Evolutionary conservation across 64 coral and sea anemone species (phyloP), one percentile per base, ranked within the genome.

Genomic region (Hydrozoanthus tunicans): DNA sequence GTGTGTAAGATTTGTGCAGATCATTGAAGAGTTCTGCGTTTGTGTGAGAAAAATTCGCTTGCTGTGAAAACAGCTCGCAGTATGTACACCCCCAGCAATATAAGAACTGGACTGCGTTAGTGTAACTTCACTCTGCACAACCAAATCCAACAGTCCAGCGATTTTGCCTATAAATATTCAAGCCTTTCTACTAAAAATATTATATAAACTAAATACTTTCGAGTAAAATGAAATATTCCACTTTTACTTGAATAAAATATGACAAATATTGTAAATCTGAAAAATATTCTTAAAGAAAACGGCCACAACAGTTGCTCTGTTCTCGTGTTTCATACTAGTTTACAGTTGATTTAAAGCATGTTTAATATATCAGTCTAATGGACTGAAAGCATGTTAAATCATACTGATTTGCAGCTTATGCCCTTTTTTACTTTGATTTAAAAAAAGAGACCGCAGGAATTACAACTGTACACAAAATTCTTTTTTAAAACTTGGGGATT

Each of bases 171-270:
- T 88, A 88, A 88, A 88, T 88, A 88, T 88, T 20, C 67, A 70
- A 73, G 70, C 66, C 74, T 74, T 56, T 88, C 68, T 58, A 59
- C 84, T 74, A 88, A 88, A 88, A 88, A 88, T 88, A 43, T 43
- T 43, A 88, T 88, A 88, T 88, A 88, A 88, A 88, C 84, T 88
- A 88, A 88, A 88, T 88, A 88, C 68, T 73, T 86, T 72, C 83
- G 54, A 86, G 83, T 86, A 86, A 86, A 86, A 86, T 86, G 83
- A 86, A 86, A 86, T 71, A 86, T 86, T 86, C n/a, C 83, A 86
- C 53, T 86, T 60, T 72, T 72, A 86, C 83, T 59, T 86, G 83
- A 86, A 86, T 86, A 86, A 86, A 86, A 86, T 86, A 86, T 27
- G 83, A 86, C 83, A 86, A 86, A 86, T 72, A 86, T 86, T 59